Evolutionary conservation across 2,888 invertebrate species (phyloP).

Genomic region (Idaea dimidiata): DNA sequence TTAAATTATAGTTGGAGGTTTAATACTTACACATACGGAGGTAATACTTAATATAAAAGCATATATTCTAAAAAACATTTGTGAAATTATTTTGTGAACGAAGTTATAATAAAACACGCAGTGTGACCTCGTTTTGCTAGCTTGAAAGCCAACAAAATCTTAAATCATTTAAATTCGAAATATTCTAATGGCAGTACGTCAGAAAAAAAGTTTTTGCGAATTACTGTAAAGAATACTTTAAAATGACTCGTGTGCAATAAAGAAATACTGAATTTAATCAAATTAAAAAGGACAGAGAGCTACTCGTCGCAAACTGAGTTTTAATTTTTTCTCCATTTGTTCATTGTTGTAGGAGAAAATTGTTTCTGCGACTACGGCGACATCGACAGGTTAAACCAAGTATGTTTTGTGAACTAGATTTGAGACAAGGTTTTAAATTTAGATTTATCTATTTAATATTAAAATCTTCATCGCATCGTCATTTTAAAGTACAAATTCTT

Average conservation of each 20-base stretch:
- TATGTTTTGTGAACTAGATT: slow-evolving; percentile 17
- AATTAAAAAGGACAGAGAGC: slow-evolving; percentile 3
- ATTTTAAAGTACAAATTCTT: slow-evolving; percentile 51
- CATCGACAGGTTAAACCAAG: neutral
- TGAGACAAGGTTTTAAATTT: slow-evolving; percentile 14
- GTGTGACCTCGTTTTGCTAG: neutral
- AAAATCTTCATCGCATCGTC: slow-evolving; percentile 36
- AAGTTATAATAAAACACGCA: slow-evolving; percentile 29
- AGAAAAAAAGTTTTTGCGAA: slow-evolving; percentile 20
- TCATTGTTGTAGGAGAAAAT: neutral
- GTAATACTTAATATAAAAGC: slow-evolving; percentile 75
- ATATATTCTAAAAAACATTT: slow-evolving; percentile 53
- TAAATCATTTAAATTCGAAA: neutral
- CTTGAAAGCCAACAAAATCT: neutral
- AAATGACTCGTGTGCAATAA: slow-evolving; percentile 27
- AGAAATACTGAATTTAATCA: slow-evolving; percentile 23
- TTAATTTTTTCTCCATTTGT: neutral
- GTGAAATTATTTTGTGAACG: slow-evolving; percentile 71
- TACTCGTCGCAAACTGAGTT: neutral
- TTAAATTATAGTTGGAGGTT: slow-evolving; percentile 67
- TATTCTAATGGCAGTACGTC: slow-evolving; percentile 22
- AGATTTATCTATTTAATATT: slow-evolving; percentile 6
- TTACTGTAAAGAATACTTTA: slow-evolving; percentile 27
- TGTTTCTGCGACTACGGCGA: neutral
- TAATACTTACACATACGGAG: slow-evolving; percentile 76